Evolutionary conservation across 2,888 invertebrate species (phyloP), one percentile per base, ranked within the genome.

Genomic region (Horisme vitalbata): DNA sequence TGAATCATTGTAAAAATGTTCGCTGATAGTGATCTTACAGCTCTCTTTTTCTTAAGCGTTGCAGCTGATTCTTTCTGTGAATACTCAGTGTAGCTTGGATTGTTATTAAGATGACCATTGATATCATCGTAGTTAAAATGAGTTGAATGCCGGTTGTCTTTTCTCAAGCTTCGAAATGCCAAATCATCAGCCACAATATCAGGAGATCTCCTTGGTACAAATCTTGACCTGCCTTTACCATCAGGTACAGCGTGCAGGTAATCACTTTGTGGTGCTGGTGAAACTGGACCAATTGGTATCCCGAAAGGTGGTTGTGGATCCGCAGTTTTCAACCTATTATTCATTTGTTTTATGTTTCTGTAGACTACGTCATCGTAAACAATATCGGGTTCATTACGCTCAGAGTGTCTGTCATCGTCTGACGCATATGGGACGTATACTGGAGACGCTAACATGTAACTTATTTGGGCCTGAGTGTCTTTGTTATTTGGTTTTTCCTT

Each of bases 231-330:
- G 7, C 81, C 81, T 56, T 90, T 90, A 44, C 84, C 91, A 65
- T 92, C 92, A 2, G 95, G 94, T 8, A 91, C 92, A 1, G 94
- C 94, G 71, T 96, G 96, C 41, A 97, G 88, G 70, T 97, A 97
- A 75, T 97, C 96, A 61, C 93, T 95, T 49, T 94, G 93, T 0
- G 96, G 92, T 3, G 96, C 94, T 1, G 94, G 93, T 0, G 95
- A 92, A 12, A 96, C 93, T 7, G 96, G 96, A 1, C 96, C 95
- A 23, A 97, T 76, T 0, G 97, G 97, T 68, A 97, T 97, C 11
- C 97, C 97, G 74, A 97, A 97, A 1, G 95, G 96, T 23, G 96
- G 96, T 70, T 97, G 97, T 9, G 95, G 95, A 38, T 97, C 96
- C 2, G 92, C 70, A 4, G 94, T 92, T 74, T 93, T 94, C 27